Conservation (phyloP, 2,113 vertebrate species). For the Nycticebus coucang region DNA sequence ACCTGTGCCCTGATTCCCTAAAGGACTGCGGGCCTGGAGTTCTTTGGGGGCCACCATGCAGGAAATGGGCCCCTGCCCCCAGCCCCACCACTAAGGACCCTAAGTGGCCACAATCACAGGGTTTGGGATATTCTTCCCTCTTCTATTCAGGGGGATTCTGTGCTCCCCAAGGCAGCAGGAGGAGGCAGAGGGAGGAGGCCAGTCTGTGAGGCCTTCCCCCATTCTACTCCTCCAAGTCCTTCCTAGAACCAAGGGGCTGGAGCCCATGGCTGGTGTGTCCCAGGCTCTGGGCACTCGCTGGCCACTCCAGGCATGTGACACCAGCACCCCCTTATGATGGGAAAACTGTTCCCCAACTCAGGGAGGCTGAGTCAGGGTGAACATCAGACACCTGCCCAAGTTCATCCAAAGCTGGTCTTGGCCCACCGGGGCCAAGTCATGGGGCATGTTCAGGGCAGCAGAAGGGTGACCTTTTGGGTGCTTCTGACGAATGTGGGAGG, state of each 20-base stretch:
- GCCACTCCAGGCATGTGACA: rapidly evolving
- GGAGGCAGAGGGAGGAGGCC: not conserved
- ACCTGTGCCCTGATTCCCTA: not conserved
- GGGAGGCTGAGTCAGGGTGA: not conserved
- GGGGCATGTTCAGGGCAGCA: rapidly evolving
- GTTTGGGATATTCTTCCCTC: not conserved
- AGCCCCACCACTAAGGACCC: rapidly evolving
- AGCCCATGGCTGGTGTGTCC: rapidly evolving
- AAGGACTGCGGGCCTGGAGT: not conserved
- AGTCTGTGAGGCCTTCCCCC: not conserved
- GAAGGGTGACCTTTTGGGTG: not conserved
- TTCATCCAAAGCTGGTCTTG: rapidly evolving
- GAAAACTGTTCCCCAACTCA: not conserved
- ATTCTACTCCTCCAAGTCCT: not conserved
- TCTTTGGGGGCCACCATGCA: not conserved
- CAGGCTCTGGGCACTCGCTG: not conserved
- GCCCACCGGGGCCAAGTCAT: not conserved
- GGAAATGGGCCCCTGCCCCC: not conserved
- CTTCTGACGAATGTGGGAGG: rapidly evolving
- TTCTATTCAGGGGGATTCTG: too few species aligned
- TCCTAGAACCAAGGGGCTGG: not conserved
- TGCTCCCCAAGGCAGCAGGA: not conserved
- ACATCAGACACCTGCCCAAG: not conserved
- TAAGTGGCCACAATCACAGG: too few species aligned
- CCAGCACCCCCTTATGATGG: too few species aligned